Evolutionary conservation across 2,797 vertebrate genomes (phyloP), one percentile per base, ranked within the genome.

Genomic region (Onychomys leucogaster): DNA sequence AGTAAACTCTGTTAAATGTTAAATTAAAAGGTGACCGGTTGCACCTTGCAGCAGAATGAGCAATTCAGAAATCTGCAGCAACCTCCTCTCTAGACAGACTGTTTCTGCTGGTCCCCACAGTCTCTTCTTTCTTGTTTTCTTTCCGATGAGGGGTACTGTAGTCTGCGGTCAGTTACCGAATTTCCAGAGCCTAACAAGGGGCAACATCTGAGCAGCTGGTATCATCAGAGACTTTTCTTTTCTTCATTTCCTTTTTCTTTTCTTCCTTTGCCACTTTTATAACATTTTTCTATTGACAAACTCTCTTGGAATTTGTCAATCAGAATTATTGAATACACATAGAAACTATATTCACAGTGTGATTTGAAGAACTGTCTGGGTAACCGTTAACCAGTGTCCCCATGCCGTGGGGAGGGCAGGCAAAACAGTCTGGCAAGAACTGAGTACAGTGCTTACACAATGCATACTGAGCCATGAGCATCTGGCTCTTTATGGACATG

Each of bases 1-100:
- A 82, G 76, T 76, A 87, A 46, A 37, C 57, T 91, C 78, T 69
- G 37, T 37, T 86, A 73, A 85, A 16, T 89, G 82, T 87, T 92
- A 97, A 76, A 34, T 87, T 92, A 97, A 80, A 34, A 77, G 19
- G 41, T 77, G 21, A 95, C 55, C 85, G 29, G 43, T 65, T 71
- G 76, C 29, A 41, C 13, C n/a, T 95, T 63, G 90, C 16, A 27
- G 23, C 63, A 61, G 25, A 78, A 91, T 69, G n/a, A 90, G 43
- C 21, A 46, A 73, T 63, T 91, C 88, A 80, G 57, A 32, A 21
- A 75, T 73, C 32, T 49, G 34, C 49, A 67, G 12, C 19, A 89
- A 82, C n/a, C 29, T 43, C 17, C 29, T 6, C 11, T 94, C 41
- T 13, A 75, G 23, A 55, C 25, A 29, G 5, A 93, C 21, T 85